Base-by-base conservation (phyloP, 2,888 invertebrate species). In the Pegoplata infirma region DNA sequence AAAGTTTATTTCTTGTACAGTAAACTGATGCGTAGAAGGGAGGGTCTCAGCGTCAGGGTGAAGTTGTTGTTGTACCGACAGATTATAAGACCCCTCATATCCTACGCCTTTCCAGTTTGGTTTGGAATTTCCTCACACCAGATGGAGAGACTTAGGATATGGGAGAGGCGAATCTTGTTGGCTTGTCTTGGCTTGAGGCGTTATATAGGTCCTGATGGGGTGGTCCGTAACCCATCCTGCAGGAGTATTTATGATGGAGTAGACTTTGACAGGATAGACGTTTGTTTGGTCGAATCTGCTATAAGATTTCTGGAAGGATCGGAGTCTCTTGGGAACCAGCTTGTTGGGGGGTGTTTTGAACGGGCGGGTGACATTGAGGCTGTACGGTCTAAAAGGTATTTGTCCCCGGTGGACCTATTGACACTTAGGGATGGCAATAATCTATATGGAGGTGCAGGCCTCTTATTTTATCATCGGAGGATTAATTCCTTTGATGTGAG, bases 41-140 rank as follows among this genome's bases (percentile, higher is more conserved):
- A 10, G 5, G 44, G 59, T 5, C 59, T 59, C 2, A 21, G 36
- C 8, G 40, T 4, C 5, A 63, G 28, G 28, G 23, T 61, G 1
- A 28, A 12, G 12, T 12, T 49, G 1, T n/a, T 44, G 2, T 5
- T 49, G 2, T 49, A 61, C 47, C 16, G 32, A 2, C 47, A 49
- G 28, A 28, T 61, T 5, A 44, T 61, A 6, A 47, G 47, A 14
- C 49, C 10, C 32, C 19, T 44, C 23, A 58, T 58, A 12, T 51
- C 51, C 12, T 64, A 64, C 10, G 64, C 51, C 10, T 61, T 61
- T 32, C 61, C 61, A 6, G 28, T 47, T 14, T 61, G 47, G 61
- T 61, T 49, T 47, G 17, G 14, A 7, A 61, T 61, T 25, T 61
- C 61, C 0, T 53, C 64, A 10, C 10, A 17, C 10, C 63, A 53